Evolutionary conservation across 2,888 invertebrate species (phyloP), one percentile per base, ranked within the genome.

Genomic region (Machimus atricapillus): DNA sequence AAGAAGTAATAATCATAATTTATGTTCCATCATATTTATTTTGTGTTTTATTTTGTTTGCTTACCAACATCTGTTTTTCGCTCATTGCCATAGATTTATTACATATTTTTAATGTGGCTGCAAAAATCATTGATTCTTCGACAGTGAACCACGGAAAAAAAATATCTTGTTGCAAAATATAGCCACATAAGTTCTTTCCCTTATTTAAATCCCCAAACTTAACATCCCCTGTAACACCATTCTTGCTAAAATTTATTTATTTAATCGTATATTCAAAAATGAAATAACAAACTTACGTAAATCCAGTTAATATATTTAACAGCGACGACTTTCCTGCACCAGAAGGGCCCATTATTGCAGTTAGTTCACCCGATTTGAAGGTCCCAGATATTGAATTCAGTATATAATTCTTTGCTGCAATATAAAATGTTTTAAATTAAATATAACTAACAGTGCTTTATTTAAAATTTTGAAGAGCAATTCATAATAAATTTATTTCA

Each of bases 271-370:
- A 86, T 74, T 87, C 82, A 86, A 81, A 73, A 86, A 73, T 16
- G 34, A 66, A 87, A 58, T 82, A 58, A 78, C 78, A n/a, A 34
- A 77, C 95, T 94, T 94, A 97, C 96, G 95, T 95, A 91, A 97
- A 98, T 81, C 98, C 98, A 1, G 98, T 97, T 34, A 98, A 94
- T 58, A 98, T 97, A 91, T 98, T 98, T 93, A 98, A 94, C 16
- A 98, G 93, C 0, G 97, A 96, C 5, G 97, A 97, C 92, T 98
- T 98, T 6, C 98, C 97, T 0, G 97, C 98, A 19, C 94, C 94
- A 0, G 96, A 96, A 0, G 98, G 98, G 0, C 98, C 98, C 97
- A 98, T 98, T 89, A 98, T 98, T 14, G 97, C 98, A 0, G 97
- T 96, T 88, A 97, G 91, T 90, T 97, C 95, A 0, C 97, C 96